Conservation (phyloP, 1,140 invertebrate genomes). For the Heliconius hewitsoni region DNA sequence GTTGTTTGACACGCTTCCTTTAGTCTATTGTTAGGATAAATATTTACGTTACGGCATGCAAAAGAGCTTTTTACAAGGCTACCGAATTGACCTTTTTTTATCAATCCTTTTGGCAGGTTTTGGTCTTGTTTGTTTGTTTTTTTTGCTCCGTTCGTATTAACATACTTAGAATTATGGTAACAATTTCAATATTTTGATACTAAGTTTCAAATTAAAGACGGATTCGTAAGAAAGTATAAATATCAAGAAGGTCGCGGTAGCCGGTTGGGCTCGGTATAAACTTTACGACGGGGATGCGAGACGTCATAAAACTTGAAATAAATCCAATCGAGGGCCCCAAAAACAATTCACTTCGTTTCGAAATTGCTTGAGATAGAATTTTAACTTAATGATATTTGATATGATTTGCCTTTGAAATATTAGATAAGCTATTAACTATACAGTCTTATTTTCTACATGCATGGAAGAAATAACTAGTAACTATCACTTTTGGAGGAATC, state of each 20-base stretch:
- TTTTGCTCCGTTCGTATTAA: constrained; percentile 10
- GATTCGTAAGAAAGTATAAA: constrained; percentile 29
- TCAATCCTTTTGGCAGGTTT: constrained; percentile 67
- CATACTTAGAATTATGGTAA: not conserved
- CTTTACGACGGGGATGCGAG: constrained; percentile 76
- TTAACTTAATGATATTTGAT: constrained; percentile 10
- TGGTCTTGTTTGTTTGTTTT: constrained; percentile 62
- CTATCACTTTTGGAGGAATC: too few relatives aligned
- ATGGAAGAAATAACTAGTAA: too few relatives aligned
- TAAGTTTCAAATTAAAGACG: not conserved
- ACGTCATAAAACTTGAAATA: constrained; percentile 76
- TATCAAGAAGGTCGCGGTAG: constrained; percentile 59
- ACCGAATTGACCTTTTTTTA: constrained; percentile 73
- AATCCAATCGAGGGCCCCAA: constrained; percentile 71
- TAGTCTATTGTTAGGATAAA: constrained; percentile 66
- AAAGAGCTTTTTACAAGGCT: constrained; percentile 76
- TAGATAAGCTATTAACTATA: not conserved
- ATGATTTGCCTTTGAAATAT: not conserved
- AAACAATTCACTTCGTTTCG: constrained; percentile 72
- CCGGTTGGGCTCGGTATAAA: constrained; percentile 62
- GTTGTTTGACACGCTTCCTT: constrained; percentile 64
- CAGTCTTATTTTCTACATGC: too few relatives aligned
- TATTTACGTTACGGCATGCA: constrained; percentile 77
- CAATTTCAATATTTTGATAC: not conserved
- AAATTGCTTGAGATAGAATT: constrained; percentile 61